Base-by-base conservation (phyloP, 2,888 invertebrate species). In the Tigriopus californicus region DNA sequence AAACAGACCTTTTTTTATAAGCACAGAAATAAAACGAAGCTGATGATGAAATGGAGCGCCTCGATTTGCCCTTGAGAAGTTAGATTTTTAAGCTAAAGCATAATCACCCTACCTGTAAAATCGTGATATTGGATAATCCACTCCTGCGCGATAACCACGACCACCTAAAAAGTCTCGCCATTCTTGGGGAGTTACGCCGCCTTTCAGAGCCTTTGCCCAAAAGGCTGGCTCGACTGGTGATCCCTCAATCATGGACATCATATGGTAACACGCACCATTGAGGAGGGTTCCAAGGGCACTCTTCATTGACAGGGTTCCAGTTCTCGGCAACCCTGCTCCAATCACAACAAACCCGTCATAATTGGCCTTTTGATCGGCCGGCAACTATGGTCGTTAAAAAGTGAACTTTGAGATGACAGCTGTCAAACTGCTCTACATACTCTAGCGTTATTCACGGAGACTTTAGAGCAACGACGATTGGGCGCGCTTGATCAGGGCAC, bases 301-400 rank as follows among this genome's bases (percentile, higher is more conserved):
- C 33, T 33, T 53, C 15, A 41, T n/a, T 2, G 53, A 53, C 4
- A 6, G 6, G 40, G 53, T 53, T 3, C 53, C 53, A 2, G 53
- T 53, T 33, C 53, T 13, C 5, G 53, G 53, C 15, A 53, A 40
- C 2, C 53, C 53, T 5, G 53, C 53, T 25, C 53, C 53, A 8
- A 53, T 53, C 15, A 53, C 33, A 4, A 53, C 53, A 41, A 53
- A 41, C n/a, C 53, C 53, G 11, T 22, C 20, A 49, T 20, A 49
- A 11, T 49, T 49, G 49, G 49, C 15, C 47, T 47, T 47, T 15
- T 47, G 47, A 20, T 15, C 15, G 12, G 10, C 12, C 13, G n/a
- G n/a, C n/a, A n/a, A n/a, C n/a, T n/a, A n/a, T n/a, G n/a, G n/a
- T n/a, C n/a, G n/a, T n/a, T n/a, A n/a, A n/a, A n/a, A n/a, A n/a